phyloP scores from a whole-genome alignment of 2,113 vertebrate species.

The Murina feae region DNA sequence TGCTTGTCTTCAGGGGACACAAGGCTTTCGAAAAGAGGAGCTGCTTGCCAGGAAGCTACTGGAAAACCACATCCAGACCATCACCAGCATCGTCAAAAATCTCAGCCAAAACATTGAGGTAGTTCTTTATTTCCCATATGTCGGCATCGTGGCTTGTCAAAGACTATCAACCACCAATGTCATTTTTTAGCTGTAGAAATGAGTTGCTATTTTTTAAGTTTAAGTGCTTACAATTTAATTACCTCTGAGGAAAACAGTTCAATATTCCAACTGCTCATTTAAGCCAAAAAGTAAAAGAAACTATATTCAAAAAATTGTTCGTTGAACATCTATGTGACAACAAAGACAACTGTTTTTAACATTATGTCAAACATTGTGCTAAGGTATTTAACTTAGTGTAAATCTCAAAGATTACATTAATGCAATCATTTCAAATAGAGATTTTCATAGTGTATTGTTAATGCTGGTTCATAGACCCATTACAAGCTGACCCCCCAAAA shows the following conservation, averaged over 20 bases:
- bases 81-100: constrained; percentile 85
- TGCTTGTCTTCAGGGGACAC: constrained; percentile 75
- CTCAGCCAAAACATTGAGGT: constrained; percentile 87
- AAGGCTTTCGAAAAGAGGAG: constrained; percentile 76
- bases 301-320: background rate
- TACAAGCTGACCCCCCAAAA: background rate
- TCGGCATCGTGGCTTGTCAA: background rate
- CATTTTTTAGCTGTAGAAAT: constrained; percentile 40
- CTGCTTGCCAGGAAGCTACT: constrained; percentile 79
- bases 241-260: background rate
- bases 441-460: background rate
- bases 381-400: background rate
- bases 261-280: background rate
- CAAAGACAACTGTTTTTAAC: background rate
- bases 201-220: background rate
- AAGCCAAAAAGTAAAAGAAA: background rate
- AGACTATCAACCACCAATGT: background rate
- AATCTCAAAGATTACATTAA: background rate
- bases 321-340: background rate
- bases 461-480: background rate
- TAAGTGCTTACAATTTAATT: background rate
- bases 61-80: constrained; percentile 86
- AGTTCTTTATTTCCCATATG: background rate
- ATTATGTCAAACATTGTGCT: background rate
- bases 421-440: background rate